Evolutionary conservation across 2,888 invertebrate species (phyloP).

Genomic region (Nudaria mundana): DNA sequence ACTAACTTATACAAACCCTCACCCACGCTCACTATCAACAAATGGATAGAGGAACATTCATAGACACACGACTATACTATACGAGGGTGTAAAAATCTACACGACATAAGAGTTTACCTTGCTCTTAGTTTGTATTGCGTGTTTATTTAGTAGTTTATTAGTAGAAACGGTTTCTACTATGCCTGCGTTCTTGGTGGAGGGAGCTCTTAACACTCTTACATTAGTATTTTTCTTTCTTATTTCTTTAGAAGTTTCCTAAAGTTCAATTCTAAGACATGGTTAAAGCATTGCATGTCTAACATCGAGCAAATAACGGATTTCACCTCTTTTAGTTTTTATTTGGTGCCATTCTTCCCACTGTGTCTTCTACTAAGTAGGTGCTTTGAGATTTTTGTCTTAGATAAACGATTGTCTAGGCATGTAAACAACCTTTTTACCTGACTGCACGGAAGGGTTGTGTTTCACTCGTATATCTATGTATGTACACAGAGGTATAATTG

Average conservation of each 20-base stretch:
- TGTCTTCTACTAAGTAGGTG: slow-evolving; percentile 24
- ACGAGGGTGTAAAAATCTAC: too few relatives aligned
- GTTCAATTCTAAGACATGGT: too few relatives aligned
- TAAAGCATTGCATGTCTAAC: slow-evolving; percentile 19
- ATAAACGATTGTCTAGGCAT: slow-evolving; percentile 29
- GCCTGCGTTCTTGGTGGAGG: too few relatives aligned
- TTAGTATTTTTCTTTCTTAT: neutral
- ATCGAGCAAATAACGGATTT: slow-evolving; percentile 37
- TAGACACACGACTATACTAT: neutral
- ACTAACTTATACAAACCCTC: too few relatives aligned
- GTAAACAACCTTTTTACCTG: slow-evolving; percentile 15
- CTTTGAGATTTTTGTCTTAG: slow-evolving; percentile 34
- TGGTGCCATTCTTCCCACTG: slow-evolving; percentile 41
- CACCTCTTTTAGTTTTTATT: slow-evolving; percentile 21
- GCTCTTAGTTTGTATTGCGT: slow-evolving; percentile 16
- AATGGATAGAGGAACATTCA: neutral
- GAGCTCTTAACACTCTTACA: too few relatives aligned
- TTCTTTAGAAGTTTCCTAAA: too few relatives aligned
- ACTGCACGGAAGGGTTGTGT: too few relatives aligned
- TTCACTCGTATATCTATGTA: too few relatives aligned
- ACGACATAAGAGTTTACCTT: too few relatives aligned
- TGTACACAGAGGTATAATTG: too few relatives aligned
- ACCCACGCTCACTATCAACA: neutral
- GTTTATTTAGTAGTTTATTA: too few relatives aligned
- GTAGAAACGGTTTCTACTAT: too few relatives aligned